Percentiles rank a stretch among this genome's conserved stretches.
phyloP scores from a whole-genome alignment of 2,797 vertebrate genomes.

The Semotilus atromaculatus region DNA sequence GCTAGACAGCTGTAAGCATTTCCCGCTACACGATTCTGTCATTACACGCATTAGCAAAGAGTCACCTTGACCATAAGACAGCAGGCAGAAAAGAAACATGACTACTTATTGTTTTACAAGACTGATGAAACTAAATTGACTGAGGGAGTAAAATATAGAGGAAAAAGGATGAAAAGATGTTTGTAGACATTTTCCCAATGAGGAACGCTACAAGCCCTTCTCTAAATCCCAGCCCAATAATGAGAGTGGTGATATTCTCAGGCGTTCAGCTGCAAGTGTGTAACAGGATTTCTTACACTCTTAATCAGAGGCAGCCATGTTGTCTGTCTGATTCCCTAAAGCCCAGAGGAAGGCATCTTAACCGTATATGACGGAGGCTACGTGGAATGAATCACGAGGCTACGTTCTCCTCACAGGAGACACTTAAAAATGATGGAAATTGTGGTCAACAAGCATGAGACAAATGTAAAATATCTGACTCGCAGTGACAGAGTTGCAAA shows the following conservation, averaged over 20 bases:
- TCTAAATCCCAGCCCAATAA: conserved; percentile 72
- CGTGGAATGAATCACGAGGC: too few relatives aligned
- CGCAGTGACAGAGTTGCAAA: conserved; percentile 8
- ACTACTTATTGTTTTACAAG: conserved; percentile 46
- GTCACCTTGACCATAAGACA: conserved; percentile 46
- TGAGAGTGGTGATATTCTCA: conserved; percentile 71
- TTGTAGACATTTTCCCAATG: conserved; percentile 50
- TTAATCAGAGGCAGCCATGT: conserved; percentile 79
- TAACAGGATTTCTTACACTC: conserved; percentile 83
- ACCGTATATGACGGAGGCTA: conserved; percentile 60
- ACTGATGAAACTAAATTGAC: conserved; percentile 43
- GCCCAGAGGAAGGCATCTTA: conserved; percentile 69
- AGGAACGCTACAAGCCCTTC: conserved; percentile 63
- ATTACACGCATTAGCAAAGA: conserved; percentile 39
- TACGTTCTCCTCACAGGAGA: conserved; percentile 32
- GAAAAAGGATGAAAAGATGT: conserved; percentile 45
- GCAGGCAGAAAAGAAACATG: conserved; percentile 31
- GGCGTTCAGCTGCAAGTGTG: conserved; percentile 75
- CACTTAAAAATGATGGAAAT: conserved; percentile 39
- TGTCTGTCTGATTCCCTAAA: conserved; percentile 74
- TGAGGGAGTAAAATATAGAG: conserved; percentile 43
- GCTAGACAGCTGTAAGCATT: conserved; percentile 18
- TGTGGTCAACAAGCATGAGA: conserved; percentile 42
- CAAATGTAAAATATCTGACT: conserved; percentile 35
- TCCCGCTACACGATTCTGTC: conserved; percentile 10